phyloP scores from a whole-genome alignment of 2,797 vertebrate genomes.

The Pangasius mekongensis region DNA sequence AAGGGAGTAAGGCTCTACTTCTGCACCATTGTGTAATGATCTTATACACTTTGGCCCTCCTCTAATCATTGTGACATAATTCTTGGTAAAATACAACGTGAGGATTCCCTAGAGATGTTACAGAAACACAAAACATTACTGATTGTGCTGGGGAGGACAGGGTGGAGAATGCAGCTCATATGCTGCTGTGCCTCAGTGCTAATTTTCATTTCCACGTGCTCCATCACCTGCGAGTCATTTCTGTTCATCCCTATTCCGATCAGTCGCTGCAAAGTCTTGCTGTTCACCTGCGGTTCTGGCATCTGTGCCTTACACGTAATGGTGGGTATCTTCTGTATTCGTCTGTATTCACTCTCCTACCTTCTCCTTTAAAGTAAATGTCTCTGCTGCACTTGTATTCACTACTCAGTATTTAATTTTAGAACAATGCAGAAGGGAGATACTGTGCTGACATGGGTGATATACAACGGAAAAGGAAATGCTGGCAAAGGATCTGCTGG shows the following conservation, averaged over 20 bases:
- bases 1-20: constrained; percentile 10
- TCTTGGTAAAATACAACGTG: constrained; percentile 33
- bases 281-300: not conserved
- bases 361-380: constrained; percentile 18
- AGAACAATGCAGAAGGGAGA: constrained; percentile 9
- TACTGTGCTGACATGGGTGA: constrained; percentile 35
- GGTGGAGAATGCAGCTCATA: constrained; percentile 18
- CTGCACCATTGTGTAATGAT: constrained; percentile 8
- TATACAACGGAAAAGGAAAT: constrained; percentile 39
- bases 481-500: constrained; percentile 47
- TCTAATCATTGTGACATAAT: constrained; percentile 31
- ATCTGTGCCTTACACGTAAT: not conserved
- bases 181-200: not conserved
- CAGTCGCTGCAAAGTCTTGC: not conserved
- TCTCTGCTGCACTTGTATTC: not conserved
- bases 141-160: not conserved
- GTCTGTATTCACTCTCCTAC: not conserved
- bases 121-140: constrained; percentile 20
- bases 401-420: not conserved
- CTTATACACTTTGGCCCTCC: not conserved
- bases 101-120: constrained; percentile 30
- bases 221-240: not conserved
- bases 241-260: not conserved
- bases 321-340: not conserved
- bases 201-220: not conserved